Base-by-base conservation (phyloP, 2,888 invertebrate genomes). In the Agonopterix arenella region DNA sequence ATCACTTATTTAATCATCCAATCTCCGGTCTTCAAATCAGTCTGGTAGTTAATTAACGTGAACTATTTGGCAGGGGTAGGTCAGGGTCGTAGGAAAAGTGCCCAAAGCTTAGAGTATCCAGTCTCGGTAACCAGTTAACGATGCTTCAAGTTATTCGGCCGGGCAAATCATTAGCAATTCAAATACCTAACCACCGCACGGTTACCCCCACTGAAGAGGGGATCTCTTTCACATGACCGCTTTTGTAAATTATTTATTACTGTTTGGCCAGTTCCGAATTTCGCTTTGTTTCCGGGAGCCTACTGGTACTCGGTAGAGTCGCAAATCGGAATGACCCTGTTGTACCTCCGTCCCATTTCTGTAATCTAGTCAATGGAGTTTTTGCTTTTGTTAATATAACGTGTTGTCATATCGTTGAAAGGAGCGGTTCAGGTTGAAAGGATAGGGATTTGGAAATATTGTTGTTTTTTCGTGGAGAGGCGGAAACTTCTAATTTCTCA, bases 201-300 rank as follows among this genome's bases (percentile, higher is more conserved):
- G 73, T 67, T 69, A 66, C 71, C 67, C 58, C 73, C 64, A 60
- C 70, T 64, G 70, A 73, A 73, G 70, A 73, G 74, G 68, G 74
- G 70, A 75, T 76, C 68, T 76, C 80, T 81, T 80, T 77, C 81
- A 81, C 82, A 81, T 81, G 80, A 77, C 76, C 74, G 82, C 83
- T 69, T 82, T 81, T 80, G 80, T 83, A 81, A 83, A 81, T 84
- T 84, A 84, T 83, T 84, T 84, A 84, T 84, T 80, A 76, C 77
- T 79, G 76, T 84, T 84, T 76, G 75, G 74, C 74, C 76, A 73
- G 77, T 76, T 76, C 70, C 73, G 70, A 75, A 75, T 71, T 70
- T 65, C 68, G 68, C 76, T 76, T 81, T 79, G 81, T 82, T 80
- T 79, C 69, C 64, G 63, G 69, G 66, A 65, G 72, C 28, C 28